Base-by-base conservation (phyloP, 2,113 vertebrate genomes). In the Charadrius vociferus region DNA sequence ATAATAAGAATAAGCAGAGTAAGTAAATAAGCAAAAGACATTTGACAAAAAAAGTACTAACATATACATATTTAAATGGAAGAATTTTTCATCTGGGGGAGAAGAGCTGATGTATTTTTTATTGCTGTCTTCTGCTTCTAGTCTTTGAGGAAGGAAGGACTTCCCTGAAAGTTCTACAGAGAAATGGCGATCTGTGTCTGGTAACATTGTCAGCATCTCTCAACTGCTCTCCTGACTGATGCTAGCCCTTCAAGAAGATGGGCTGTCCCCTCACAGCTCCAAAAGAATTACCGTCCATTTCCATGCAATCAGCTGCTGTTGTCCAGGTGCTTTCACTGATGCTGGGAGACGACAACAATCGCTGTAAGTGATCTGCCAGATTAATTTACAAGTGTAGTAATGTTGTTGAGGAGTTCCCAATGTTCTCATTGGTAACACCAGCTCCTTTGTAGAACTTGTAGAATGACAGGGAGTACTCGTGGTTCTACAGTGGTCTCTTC, bases 151-250 rank as follows among this genome's bases (percentile, higher is more conserved):
- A 34, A 84, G 49, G 20, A 58, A 43, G 7, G 20, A 53, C 59
- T 82, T 93, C 65, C 47, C 59, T 53, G 30, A 10, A 63, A 67
- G 18, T n/a, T 61, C 72, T 49, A 41, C 65, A 22, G 86, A 59
- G 14, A 47, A 24, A 24, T 21, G 61, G 23, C 0, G 0, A 30
- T 32, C 68, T 67, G 67, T 39, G 36, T 73, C 87, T 0, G 4
- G 68, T 36, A 77, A 55, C 30, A 26, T 0, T 45, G 56, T 29
- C 1, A 0, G 53, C 14, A 67, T 37, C n/a, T 86, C 68, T 56
- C 53, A 89, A 2, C 55, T 12, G 5, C 50, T 72, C 15, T 67
- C 53, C 16, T 24, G 30, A 18, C 24, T 43, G 24, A 50, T 17
- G 29, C 29, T 45, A 14, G 27, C 37, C 47, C 43, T 96, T 52